Percentiles rank a stretch among this genome's conserved stretches.
These are phyloP conservation scores for Barnardius zonarius DNA, from an alignment of 2,113 vertebrate species.

Conservation along the genomic window DNA sequence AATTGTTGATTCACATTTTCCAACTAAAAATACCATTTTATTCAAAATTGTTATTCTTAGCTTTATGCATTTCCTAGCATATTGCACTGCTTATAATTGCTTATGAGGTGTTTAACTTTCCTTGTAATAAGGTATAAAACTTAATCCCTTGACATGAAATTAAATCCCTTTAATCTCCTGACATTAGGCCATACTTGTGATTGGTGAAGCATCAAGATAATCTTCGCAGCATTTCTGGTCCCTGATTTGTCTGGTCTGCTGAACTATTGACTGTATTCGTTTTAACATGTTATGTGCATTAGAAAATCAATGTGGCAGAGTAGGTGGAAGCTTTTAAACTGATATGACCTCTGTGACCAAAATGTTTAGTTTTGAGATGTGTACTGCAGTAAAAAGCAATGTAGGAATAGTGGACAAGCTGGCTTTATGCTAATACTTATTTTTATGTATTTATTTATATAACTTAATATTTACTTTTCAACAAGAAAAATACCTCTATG, in stretches of 20 bases:
- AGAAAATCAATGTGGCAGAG: constrained; percentile 65
- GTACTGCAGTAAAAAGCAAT: background rate
- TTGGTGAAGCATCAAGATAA: background rate
- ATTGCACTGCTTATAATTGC: background rate
- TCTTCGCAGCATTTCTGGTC: constrained; percentile 2
- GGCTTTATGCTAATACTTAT: background rate
- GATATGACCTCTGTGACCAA: constrained; percentile 34
- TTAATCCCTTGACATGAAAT: background rate
- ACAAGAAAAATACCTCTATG: background rate
- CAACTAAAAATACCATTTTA: background rate
- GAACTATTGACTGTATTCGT: constrained; percentile 52
- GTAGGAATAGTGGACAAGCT: background rate
- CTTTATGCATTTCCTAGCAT: background rate
- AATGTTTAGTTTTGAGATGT: background rate
- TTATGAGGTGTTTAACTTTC: background rate
- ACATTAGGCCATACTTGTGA: background rate
- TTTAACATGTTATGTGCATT: constrained; percentile 60
- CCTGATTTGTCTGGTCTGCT: constrained; percentile 34
- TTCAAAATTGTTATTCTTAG: background rate
- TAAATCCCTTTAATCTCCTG: constrained; percentile 3
- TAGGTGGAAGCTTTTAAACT: constrained; percentile 44
- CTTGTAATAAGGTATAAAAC: background rate
- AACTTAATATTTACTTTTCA: background rate
- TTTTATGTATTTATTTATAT: background rate
- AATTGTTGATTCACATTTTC: background rate